Percentiles rank a stretch among this genome's conserved stretches.
phyloP scores from a whole-genome alignment of 2,797 vertebrate species.

The Amniataba percoides region DNA sequence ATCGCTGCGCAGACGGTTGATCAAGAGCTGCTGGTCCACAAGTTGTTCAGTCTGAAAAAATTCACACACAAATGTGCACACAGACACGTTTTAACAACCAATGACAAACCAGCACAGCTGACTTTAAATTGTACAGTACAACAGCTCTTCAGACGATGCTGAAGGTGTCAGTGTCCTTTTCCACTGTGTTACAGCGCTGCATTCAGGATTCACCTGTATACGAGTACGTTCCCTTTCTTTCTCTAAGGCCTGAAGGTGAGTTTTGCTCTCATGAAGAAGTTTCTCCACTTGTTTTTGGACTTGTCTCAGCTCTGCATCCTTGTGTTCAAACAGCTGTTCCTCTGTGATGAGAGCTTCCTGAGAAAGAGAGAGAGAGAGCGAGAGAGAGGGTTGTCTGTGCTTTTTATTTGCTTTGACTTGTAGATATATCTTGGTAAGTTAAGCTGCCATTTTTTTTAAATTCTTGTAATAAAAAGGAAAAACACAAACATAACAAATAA shows the following conservation, averaged over 20 bases:
- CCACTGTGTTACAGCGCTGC: neutral
- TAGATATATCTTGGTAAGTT: neutral
- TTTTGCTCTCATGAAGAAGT: conserved; percentile 82
- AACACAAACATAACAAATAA: no score
- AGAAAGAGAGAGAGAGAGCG: neutral
- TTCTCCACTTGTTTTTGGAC: conserved; percentile 82
- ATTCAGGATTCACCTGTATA: conserved; percentile 84
- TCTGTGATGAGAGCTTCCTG: conserved; percentile 85
- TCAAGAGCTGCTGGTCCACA: conserved; percentile 90
- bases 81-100: neutral
- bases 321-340: conserved; percentile 84
- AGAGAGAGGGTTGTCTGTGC: neutral
- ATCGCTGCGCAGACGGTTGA: conserved; percentile 85
- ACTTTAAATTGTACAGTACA: neutral
- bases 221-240: conserved; percentile 83
- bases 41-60: conserved; percentile 89
- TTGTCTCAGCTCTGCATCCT: conserved; percentile 83
- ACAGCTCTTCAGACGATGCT: neutral
- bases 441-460: neutral
- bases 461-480: no score
- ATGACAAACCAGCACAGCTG: neutral
- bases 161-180: neutral
- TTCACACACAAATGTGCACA: conserved; percentile 28
- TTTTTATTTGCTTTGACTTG: neutral
- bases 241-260: conserved; percentile 78